phyloP scores from a whole-genome alignment of 2,797 vertebrate species.

The Thripadectes ignobilis region DNA sequence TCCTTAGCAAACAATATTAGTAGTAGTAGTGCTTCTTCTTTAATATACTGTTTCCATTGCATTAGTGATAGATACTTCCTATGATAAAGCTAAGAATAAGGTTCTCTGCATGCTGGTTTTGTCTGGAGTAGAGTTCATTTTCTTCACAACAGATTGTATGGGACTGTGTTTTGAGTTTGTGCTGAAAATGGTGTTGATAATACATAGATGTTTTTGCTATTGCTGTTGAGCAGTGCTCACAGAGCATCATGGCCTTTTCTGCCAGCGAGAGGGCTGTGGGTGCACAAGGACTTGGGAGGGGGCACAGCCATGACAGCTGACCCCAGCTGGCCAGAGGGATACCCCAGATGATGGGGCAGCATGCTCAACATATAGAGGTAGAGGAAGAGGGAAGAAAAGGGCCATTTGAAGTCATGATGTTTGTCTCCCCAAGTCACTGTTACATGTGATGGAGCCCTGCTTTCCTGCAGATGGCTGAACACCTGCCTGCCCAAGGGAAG shows the following conservation, averaged over 20 bases:
- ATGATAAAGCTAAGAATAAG: neutral
- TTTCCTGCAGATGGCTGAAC: neutral
- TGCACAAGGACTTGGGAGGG: neutral
- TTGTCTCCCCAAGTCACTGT: neutral
- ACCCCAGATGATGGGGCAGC: neutral
- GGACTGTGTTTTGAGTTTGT: neutral
- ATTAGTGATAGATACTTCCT: neutral
- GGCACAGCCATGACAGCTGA: neutral
- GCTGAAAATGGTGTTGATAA: neutral
- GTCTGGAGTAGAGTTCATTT: neutral
- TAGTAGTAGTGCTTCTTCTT: neutral
- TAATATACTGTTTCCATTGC: neutral
- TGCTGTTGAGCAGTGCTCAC: neutral
- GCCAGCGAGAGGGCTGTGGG: fast-evolving
- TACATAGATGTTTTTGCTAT: neutral
- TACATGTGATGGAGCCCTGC: neutral
- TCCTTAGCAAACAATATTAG: neutral
- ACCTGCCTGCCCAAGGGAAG: neutral
- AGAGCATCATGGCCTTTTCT: neutral
- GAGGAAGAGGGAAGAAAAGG: neutral
- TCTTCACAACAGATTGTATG: neutral
- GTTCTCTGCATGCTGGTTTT: neutral
- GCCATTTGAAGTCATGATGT: fast-evolving
- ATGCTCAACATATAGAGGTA: neutral
- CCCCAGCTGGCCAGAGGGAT: neutral